These are phyloP conservation scores for Prunella strophiata DNA, from an alignment of 2,797 vertebrate species.

Conservation along the genomic window DNA sequence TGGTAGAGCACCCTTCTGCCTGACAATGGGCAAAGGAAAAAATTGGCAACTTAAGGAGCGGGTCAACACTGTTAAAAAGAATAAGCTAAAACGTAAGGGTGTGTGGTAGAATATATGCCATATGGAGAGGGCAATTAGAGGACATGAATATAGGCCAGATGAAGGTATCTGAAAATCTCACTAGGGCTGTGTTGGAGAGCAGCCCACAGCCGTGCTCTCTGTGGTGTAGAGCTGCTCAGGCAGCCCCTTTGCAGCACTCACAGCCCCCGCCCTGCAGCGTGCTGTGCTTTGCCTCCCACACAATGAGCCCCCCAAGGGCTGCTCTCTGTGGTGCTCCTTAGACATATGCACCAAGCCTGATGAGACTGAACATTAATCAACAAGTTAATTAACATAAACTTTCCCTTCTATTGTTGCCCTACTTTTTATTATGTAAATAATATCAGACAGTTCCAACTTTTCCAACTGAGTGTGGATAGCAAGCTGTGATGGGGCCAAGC, in stretches of 20 bases:
- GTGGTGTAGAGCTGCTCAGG: accelerated
- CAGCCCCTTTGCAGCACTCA: accelerated
- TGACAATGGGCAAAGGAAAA: background rate
- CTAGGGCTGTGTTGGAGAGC: background rate
- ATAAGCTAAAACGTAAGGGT: background rate
- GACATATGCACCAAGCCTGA: background rate
- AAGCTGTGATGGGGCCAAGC: background rate
- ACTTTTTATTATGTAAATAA: slow-evolving; percentile 1
- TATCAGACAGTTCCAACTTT: background rate
- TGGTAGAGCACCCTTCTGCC: background rate
- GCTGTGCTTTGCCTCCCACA: background rate
- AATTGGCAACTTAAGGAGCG: background rate
- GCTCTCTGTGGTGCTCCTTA: background rate
- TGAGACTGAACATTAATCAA: background rate
- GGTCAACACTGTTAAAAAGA: background rate
- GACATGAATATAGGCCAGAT: background rate
- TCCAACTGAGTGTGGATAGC: background rate
- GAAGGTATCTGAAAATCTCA: background rate
- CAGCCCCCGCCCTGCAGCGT: background rate
- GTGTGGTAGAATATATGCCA: background rate
- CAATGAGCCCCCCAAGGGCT: background rate
- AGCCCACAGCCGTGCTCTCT: accelerated
- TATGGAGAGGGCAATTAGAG: background rate
- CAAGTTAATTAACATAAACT: background rate
- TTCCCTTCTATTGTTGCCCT: background rate